Evolutionary conservation across 1,140 invertebrate species (phyloP).

Genomic region (Drosophila ohnishii): DNA sequence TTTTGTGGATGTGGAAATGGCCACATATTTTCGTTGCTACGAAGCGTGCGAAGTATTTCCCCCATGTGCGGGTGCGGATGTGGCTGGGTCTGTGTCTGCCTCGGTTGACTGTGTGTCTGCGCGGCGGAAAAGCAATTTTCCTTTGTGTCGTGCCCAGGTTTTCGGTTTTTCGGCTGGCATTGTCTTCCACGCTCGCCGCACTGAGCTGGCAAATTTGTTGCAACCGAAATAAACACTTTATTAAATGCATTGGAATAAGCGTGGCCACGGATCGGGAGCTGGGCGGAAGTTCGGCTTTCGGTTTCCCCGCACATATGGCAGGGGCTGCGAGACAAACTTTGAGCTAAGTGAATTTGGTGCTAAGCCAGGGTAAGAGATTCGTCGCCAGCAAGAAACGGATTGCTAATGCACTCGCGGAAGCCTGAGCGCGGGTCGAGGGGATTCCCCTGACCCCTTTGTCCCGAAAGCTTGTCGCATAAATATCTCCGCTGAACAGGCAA

Average conservation of each 20-base stretch:
- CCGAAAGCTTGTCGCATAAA: constrained; percentile 28
- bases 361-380: constrained; percentile 57
- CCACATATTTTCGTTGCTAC: constrained; percentile 73
- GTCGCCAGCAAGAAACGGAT: constrained; percentile 29
- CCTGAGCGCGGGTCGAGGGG: background rate
- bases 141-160: constrained; percentile 79
- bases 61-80: constrained; percentile 20
- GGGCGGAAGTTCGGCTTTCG: constrained; percentile 8
- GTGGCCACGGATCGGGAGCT: constrained; percentile 20
- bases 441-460: background rate
- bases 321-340: constrained; percentile 42
- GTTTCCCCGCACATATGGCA: constrained; percentile 30
- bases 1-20: constrained; percentile 12
- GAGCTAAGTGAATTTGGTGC: constrained; percentile 74
- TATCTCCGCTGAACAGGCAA: constrained; percentile 50
- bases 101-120: constrained; percentile 49
- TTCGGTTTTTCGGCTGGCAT: constrained; percentile 67
- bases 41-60: constrained; percentile 74
- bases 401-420: constrained; percentile 29
- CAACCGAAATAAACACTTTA: constrained; percentile 81
- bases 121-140: constrained; percentile 79
- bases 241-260: constrained; percentile 80
- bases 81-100: constrained; percentile 7
- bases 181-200: constrained; percentile 63
- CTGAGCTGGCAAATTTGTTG: constrained; percentile 80